Conservation (phyloP, 2,113 vertebrate genomes). For the Prinia subflava region DNA sequence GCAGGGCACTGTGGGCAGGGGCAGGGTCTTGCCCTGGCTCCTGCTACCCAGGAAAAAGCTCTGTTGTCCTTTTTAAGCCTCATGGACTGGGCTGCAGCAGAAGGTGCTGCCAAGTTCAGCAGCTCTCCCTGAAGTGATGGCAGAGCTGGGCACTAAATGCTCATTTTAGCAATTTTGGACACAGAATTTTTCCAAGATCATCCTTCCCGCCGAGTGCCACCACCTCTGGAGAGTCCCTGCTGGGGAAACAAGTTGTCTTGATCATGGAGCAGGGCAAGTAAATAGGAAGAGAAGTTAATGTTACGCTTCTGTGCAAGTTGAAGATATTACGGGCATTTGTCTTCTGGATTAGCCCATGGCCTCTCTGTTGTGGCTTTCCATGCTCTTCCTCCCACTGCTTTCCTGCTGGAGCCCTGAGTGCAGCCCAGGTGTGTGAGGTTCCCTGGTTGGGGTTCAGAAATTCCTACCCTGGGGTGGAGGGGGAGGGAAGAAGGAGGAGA, state of each 20-base stretch:
- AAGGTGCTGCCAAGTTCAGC: not conserved
- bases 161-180: not conserved
- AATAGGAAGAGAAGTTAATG: not conserved
- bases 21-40: not conserved
- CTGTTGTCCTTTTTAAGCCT: not conserved
- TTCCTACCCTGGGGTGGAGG: slow-evolving; percentile 66
- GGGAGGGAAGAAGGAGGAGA: slow-evolving; percentile 42
- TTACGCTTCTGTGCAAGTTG: not conserved
- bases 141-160: not conserved
- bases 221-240: not conserved
- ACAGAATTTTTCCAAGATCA: fast-evolving
- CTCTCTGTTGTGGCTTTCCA: not conserved
- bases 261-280: not conserved
- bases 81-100: not conserved
- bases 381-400: not conserved
- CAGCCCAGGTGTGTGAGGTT: slow-evolving; percentile 64
- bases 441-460: slow-evolving; percentile 70
- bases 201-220: not conserved
- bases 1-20: not conserved
- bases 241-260: not conserved
- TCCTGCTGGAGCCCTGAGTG: not conserved
- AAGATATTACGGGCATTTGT: not conserved
- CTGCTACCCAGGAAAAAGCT: not conserved
- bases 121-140: not conserved
- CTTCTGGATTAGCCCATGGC: not conserved